These are phyloP conservation scores for Emesis castigata DNA, from an alignment of 2,888 invertebrate species.

Conservation along the genomic window DNA sequence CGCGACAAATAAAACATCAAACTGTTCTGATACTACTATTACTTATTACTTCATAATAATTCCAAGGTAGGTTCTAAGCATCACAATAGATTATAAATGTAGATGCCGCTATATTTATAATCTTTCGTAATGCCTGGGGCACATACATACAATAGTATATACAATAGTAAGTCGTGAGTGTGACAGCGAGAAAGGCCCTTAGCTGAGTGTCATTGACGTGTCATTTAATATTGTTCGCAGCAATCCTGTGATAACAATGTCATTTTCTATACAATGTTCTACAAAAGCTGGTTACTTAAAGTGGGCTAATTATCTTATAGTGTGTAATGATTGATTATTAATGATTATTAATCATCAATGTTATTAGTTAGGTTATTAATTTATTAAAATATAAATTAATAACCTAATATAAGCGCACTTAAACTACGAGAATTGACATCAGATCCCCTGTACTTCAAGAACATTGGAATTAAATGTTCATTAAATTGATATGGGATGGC, in stretches of 20 bases:
- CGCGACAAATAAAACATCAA: too few species aligned
- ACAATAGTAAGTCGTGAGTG: slow-evolving; percentile 37
- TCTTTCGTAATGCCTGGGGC: background rate
- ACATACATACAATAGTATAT: slow-evolving; percentile 20
- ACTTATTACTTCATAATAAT: background rate
- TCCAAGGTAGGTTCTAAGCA: background rate
- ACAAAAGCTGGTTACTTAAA: background rate
- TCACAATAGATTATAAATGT: slow-evolving; percentile 29
- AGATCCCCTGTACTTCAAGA: too few species aligned
- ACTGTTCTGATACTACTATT: background rate
- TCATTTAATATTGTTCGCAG: background rate
- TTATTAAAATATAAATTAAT: too few species aligned
- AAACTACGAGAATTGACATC: too few species aligned
- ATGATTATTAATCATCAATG: background rate
- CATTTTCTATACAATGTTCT: background rate
- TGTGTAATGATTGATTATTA: background rate
- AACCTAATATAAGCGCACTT: too few species aligned
- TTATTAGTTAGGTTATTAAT: too few species aligned
- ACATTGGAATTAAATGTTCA: too few species aligned
- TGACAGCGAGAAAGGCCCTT: slow-evolving; percentile 50
- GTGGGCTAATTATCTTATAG: background rate
- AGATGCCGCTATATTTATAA: background rate
- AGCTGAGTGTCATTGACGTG: slow-evolving; percentile 13
- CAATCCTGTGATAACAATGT: slow-evolving; percentile 1
- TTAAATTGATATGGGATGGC: too few species aligned